A percentile compares a stretch with the other conserved stretches of the same genome.
phyloP scores from a whole-genome alignment of 2,113 vertebrate genomes.

The Heliornis fulica region DNA sequence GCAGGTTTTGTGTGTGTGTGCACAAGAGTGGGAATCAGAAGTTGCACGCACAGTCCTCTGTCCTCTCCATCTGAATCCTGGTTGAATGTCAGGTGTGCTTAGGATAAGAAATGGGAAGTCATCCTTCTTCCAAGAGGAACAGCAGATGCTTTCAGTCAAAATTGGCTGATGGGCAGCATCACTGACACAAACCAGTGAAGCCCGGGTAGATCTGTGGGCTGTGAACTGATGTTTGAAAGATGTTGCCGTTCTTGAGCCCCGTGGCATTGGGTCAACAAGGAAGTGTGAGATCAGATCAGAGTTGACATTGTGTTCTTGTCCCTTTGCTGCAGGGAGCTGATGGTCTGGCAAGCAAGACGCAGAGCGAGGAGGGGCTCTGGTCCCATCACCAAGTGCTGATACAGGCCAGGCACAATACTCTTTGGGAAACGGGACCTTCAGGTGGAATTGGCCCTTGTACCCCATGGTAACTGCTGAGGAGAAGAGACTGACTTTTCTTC shows the following conservation, averaged over 20 bases:
- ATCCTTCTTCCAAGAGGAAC: background rate
- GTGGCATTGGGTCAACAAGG: rapidly evolving
- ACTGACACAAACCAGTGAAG: background rate
- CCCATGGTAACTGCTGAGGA: background rate
- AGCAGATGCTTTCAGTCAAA: background rate
- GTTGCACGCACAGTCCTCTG: background rate
- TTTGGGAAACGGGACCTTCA: background rate
- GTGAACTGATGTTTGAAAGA: background rate
- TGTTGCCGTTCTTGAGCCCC: rapidly evolving
- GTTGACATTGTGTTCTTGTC: background rate
- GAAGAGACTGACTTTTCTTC: background rate
- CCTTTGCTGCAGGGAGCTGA: background rate
- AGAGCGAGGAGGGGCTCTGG: background rate
- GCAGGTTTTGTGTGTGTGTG: background rate
- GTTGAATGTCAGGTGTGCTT: background rate
- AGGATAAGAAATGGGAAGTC: background rate
- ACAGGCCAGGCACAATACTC: background rate
- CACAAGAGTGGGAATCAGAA: background rate
- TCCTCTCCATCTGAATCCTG: background rate
- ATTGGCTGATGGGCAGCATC: background rate
- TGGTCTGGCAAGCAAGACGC: background rate
- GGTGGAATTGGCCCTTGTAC: background rate
- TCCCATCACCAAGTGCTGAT: background rate
- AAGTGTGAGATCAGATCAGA: background rate
- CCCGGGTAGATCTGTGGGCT: background rate